A percentile compares a stretch with the other conserved stretches of the same genome.
Evolutionary conservation across 2,797 vertebrate genomes (phyloP).

Genomic region (Botia kubotai): DNA sequence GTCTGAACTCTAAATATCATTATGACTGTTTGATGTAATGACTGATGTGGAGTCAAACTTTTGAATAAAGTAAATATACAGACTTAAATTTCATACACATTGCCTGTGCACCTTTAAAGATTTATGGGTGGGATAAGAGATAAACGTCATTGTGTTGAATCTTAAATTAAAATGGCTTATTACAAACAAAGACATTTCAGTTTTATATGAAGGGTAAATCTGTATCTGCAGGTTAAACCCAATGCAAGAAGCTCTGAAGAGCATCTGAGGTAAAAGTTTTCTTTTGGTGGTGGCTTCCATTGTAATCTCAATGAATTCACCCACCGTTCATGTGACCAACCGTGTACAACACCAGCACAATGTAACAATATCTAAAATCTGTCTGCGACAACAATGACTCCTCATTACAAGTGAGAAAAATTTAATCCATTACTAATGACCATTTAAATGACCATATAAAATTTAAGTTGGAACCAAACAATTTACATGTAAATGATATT

Average conservation of each 20-base stretch:
- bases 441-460: conserved; percentile 43
- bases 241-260: conserved; percentile 66
- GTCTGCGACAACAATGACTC: conserved; percentile 37
- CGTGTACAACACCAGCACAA: conserved; percentile 72
- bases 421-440: conserved; percentile 48
- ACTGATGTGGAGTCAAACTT: conserved; percentile 34
- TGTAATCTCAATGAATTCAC: conserved; percentile 70
- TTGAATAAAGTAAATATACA: conserved; percentile 53
- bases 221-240: conserved; percentile 63
- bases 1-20: conserved; percentile 43
- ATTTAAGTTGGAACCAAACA: conserved; percentile 34
- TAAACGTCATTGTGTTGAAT: conserved; percentile 53
- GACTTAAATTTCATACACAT: conserved; percentile 55
- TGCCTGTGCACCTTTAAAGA: conserved; percentile 38
- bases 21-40: conserved; percentile 34
- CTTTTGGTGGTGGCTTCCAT: conserved; percentile 79
- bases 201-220: conserved; percentile 62
- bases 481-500: conserved; percentile 29
- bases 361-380: conserved; percentile 70
- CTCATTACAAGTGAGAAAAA: conserved; percentile 53
- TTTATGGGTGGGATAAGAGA: conserved; percentile 47
- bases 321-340: conserved; percentile 68
- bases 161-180: conserved; percentile 49
- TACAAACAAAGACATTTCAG: conserved; percentile 48
- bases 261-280: conserved; percentile 86